Conservation (phyloP, 2,888 invertebrate species). For the Agriopis aurantiaria region DNA sequence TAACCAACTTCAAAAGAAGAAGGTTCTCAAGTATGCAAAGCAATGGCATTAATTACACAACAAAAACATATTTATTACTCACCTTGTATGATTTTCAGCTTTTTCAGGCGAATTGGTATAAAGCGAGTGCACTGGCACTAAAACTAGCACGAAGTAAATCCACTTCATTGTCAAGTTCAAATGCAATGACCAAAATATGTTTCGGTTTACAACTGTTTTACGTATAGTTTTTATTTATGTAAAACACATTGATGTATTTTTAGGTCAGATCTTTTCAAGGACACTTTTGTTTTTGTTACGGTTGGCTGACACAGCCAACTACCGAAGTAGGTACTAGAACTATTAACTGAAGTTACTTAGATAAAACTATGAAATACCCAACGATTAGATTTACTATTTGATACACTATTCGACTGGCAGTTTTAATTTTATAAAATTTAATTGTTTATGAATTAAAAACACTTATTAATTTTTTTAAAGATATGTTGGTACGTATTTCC, state of each 20-base stretch:
- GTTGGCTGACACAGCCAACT: neutral
- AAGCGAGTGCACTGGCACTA: constrained; percentile 44
- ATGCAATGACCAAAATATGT: neutral
- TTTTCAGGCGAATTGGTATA: constrained; percentile 32
- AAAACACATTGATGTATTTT: neutral
- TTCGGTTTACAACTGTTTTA: neutral
- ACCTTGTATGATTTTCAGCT: constrained; percentile 30
- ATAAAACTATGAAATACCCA: neutral
- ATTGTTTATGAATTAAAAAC: too few species aligned
- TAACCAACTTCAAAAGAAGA: too few species aligned
- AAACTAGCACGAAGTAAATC: constrained; percentile 44
- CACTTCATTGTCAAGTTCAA: constrained; percentile 45
- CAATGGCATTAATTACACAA: neutral
- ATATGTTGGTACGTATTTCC: neutral
- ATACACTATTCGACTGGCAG: too few species aligned
- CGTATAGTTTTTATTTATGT: too few species aligned
- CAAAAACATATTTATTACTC: constrained; percentile 4
- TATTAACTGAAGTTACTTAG: neutral
- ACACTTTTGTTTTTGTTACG: neutral
- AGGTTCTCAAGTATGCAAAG: too few species aligned
- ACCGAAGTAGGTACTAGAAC: too few species aligned
- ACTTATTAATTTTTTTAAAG: too few species aligned
- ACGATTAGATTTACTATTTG: too few species aligned
- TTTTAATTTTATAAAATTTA: too few species aligned
- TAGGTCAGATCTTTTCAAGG: neutral